Base-by-base conservation (phyloP, 1,140 invertebrate genomes). In the Pectinophora gossypiella region DNA sequence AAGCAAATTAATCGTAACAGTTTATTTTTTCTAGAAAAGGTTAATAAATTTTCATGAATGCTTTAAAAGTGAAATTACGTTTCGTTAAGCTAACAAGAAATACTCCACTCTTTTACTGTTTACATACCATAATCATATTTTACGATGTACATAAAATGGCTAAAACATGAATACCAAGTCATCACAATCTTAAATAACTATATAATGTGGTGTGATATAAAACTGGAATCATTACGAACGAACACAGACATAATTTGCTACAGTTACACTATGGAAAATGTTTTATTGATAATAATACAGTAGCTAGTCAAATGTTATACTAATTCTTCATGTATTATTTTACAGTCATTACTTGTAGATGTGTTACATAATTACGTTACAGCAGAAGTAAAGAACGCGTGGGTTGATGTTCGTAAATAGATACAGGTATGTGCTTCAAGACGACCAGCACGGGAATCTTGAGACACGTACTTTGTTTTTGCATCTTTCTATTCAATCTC, bases 321-420 rank as follows among this genome's bases (percentile, higher is more conserved):
- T 40, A 40, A 40, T 40, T 40, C 23, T 16, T 16, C 7, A 16
- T 40, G 16, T 40, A 40, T 40, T 40, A 40, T 40, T 40, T 40
- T 40, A 40, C 36, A 40, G 36, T 40, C n/a, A 16, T 40, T 18
- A 40, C 36, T 40, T 40, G 36, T 40, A 40, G 36, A 40, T 40
- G 10, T 40, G 36, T 40, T 40, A 40, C 36, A 40, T 40, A 40
- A 40, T 3, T 40, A 15, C 27, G 27, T 32, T 32, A 13, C 36
- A 15, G 36, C 36, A 16, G 27, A 32, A 32, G 27, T 40, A 40
- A 40, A 40, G n/a, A 40, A 27, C 5, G 36, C 36, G 36, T 40
- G 36, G 36, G 36, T 40, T 40, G 36, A 13, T 40, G 15, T 16
- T 40, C 36, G 36, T 40, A 40, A 40, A 40, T 40, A 40, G 36